These are phyloP conservation scores for Vannuccia rotundouncinata DNA, from an alignment of 2,888 invertebrate species.

Conservation along the genomic window DNA sequence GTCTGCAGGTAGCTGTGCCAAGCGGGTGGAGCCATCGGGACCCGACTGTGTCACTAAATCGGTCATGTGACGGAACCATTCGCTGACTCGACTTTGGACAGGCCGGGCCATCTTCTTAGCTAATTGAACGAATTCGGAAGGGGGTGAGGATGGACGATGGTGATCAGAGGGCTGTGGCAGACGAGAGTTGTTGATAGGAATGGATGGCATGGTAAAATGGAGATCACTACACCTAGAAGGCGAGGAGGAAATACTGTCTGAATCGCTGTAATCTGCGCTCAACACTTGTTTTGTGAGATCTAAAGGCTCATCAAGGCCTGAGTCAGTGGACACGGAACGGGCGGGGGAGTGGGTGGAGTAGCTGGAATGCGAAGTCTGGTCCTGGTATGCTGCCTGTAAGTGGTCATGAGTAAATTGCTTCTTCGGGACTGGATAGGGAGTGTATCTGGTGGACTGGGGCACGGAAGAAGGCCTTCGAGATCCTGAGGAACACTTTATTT, in stretches of 20 bases:
- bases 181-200: background rate
- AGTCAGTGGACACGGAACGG: slow-evolving; percentile 29
- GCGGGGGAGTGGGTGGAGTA: slow-evolving; percentile 13
- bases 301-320: slow-evolving; percentile 28
- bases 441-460: slow-evolving; percentile 4
- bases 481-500: background rate
- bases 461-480: background rate
- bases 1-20: slow-evolving; percentile 10
- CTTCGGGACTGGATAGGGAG: background rate
- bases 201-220: background rate
- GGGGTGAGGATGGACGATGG: background rate
- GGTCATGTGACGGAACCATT: slow-evolving; percentile 30
- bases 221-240: background rate
- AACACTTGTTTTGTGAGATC: slow-evolving; percentile 25
- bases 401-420: background rate
- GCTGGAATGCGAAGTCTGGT: background rate
- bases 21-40: background rate
- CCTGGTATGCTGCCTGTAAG: background rate
- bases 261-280: slow-evolving; percentile 11
- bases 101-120: slow-evolving; percentile 13
- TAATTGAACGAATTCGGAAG: background rate
- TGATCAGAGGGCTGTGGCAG: background rate
- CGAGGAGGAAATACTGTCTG: slow-evolving; percentile 9
- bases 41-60: slow-evolving; percentile 22
- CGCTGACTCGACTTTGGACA: slow-evolving; percentile 7